phyloP scores from a whole-genome alignment of 2,113 vertebrate species.

The Pelecanoides urinatrix region DNA sequence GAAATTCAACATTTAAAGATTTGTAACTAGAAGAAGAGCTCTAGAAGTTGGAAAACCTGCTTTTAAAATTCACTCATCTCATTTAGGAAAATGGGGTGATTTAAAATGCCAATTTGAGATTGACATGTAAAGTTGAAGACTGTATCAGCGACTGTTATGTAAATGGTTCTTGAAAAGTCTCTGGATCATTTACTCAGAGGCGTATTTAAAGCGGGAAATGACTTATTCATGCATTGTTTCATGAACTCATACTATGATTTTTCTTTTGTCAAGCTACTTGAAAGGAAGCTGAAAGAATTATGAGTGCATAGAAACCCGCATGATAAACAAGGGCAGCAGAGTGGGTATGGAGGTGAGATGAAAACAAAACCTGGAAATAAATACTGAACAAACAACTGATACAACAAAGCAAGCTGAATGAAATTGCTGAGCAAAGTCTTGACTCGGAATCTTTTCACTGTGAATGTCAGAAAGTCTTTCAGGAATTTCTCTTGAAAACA shows the following conservation, averaged over 20 bases:
- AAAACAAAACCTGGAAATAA: not conserved
- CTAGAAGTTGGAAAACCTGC: conserved; percentile 10
- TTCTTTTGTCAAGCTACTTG: not conserved
- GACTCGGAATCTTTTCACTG: not conserved
- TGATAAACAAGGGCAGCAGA: conserved; percentile 7
- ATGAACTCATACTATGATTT: conserved; percentile 26
- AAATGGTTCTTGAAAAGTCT: conserved; percentile 49
- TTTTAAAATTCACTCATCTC: not conserved
- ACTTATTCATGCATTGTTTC: conserved; percentile 56
- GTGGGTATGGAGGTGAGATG: not conserved
- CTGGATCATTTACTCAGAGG: conserved; percentile 51
- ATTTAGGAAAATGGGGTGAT: conserved; percentile 29
- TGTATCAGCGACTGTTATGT: conserved; percentile 58
- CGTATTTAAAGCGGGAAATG: conserved; percentile 59
- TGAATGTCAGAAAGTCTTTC: not conserved
- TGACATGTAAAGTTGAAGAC: conserved; percentile 50
- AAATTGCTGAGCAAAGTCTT: not conserved
- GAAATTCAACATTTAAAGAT: not conserved
- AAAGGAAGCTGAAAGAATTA: conserved; percentile 3
- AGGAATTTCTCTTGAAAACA: not conserved
- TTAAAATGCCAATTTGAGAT: conserved; percentile 54
- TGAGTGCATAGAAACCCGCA: not conserved
- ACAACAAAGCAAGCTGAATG: not conserved
- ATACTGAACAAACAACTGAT: not conserved
- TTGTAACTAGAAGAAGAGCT: not conserved